These are phyloP conservation scores for Mactra quadrangularis DNA, from an alignment of 1,140 invertebrate genomes.

Conservation along the genomic window DNA sequence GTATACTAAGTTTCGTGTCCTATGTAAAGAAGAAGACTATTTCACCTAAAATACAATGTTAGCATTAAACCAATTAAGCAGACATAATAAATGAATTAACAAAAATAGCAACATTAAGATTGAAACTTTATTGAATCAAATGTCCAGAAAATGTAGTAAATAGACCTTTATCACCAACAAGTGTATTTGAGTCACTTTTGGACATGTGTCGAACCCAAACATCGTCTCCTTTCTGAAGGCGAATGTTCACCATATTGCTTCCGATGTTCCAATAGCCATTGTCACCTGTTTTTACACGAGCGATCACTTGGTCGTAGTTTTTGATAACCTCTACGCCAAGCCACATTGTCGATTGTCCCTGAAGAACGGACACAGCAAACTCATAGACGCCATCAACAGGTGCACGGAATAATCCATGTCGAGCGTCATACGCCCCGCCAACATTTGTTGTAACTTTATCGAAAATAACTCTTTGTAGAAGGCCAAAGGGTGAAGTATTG, in stretches of 20 bases:
- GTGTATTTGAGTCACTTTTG: conserved; percentile 22
- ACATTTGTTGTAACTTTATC: conserved; percentile 74
- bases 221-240: conserved; percentile 29
- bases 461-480: conserved; percentile 66
- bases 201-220: conserved; percentile 60
- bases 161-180: conserved; percentile 29
- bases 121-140: conserved; percentile 27
- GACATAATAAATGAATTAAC: too few relatives aligned
- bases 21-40: too few relatives aligned
- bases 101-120: too few relatives aligned
- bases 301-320: conserved; percentile 25
- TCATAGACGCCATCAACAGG: conserved; percentile 71
- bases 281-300: conserved; percentile 54
- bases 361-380: conserved; percentile 58
- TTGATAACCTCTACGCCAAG: conserved; percentile 37
- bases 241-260: conserved; percentile 51
- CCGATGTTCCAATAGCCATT: conserved; percentile 58
- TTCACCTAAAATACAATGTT: too few relatives aligned
- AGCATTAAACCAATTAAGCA: too few relatives aligned
- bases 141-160: conserved; percentile 57
- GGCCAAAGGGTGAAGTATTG: conserved; percentile 47
- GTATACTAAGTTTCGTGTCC: too few relatives aligned
- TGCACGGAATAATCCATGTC: conserved; percentile 69
- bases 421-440: conserved; percentile 66
- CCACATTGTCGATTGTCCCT: conserved; percentile 53